A percentile compares a stretch with the other conserved stretches of the same genome.
Conservation (phyloP, 2,797 vertebrate genomes). For the Neostethus bicornis region DNA sequence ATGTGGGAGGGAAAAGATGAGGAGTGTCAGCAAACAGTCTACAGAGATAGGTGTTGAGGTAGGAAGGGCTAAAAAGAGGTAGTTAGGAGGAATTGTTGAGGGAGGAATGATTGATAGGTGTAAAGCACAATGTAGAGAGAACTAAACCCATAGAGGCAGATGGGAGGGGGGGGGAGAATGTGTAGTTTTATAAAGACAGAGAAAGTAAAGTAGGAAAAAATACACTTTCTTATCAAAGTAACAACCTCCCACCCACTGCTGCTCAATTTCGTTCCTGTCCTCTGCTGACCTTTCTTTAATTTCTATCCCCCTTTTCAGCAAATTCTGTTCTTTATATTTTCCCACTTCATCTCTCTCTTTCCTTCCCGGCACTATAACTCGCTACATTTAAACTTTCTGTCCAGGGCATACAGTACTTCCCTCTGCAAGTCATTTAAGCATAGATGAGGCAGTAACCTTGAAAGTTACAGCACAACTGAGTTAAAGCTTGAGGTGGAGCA, state of each 20-base stretch:
- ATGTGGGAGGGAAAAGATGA: not conserved
- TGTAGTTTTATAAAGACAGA: constrained; percentile 5
- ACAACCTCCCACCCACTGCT: constrained; percentile 8
- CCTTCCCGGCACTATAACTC: constrained; percentile 43
- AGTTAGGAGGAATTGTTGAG: constrained; percentile 14
- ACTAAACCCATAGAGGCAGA: constrained; percentile 2
- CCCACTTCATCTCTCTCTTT: constrained; percentile 45
- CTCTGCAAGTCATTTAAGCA: constrained; percentile 43
- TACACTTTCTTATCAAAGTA: constrained; percentile 45
- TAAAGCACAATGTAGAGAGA: constrained; percentile 6
- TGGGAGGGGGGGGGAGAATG: not conserved
- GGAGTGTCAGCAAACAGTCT: constrained; percentile 5
- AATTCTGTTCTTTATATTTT: constrained; percentile 38
- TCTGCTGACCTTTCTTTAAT: constrained; percentile 52
- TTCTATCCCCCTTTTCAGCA: constrained; percentile 35
- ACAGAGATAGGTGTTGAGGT: not conserved
- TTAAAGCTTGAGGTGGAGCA: constrained; percentile 26
- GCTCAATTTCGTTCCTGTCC: constrained; percentile 47
- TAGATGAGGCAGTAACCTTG: constrained; percentile 36
- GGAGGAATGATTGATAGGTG: constrained; percentile 3
- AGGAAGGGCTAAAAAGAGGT: not conserved
- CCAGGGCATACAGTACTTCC: constrained; percentile 30
- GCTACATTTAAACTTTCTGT: constrained; percentile 34
- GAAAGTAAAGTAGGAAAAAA: constrained; percentile 20
- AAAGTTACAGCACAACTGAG: constrained; percentile 33